Conservation (phyloP, 2,888 invertebrate species). For the Philereme transversata region DNA sequence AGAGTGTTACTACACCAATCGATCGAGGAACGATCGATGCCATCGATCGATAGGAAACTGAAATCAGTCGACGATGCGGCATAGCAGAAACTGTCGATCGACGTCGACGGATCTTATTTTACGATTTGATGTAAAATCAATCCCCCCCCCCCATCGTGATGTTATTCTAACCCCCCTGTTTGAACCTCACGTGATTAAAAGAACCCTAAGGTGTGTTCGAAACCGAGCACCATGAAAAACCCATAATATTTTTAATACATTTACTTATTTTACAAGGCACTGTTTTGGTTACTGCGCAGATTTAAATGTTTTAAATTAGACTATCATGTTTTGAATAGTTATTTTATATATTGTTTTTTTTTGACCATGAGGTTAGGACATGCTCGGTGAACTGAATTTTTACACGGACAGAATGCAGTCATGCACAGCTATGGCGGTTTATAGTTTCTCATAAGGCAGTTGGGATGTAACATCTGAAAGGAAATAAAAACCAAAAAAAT, state of each 20-base stretch:
- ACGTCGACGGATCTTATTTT: no score
- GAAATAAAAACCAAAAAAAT: constrained; percentile 78
- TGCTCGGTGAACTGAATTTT: constrained; percentile 60
- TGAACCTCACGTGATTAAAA: no score
- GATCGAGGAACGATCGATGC: no score
- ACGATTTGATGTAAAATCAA: no score
- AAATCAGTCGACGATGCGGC: no score
- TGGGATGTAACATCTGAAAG: constrained; percentile 95
- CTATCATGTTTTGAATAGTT: constrained; percentile 2
- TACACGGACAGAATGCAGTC: constrained; percentile 70
- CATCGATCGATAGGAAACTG: no score
- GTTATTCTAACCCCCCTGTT: no score
- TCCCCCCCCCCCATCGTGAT: no score
- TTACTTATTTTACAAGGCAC: constrained; percentile 44
- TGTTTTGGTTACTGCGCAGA: constrained; percentile 17
- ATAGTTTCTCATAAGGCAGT: constrained; percentile 96
- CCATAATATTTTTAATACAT: constrained; percentile 3
- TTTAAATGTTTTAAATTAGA: constrained; percentile 9
- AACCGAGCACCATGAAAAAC: constrained; percentile 61
- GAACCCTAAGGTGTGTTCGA: constrained; percentile 28
- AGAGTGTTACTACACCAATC: no score
- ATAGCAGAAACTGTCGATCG: no score
- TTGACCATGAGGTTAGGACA: constrained; percentile 55
- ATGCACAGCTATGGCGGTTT: constrained; percentile 84
- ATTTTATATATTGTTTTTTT: constrained; percentile 9